These are phyloP conservation scores for Sebastes vulpes DNA, from an alignment of 2,797 vertebrate genomes.

Conservation along the genomic window DNA sequence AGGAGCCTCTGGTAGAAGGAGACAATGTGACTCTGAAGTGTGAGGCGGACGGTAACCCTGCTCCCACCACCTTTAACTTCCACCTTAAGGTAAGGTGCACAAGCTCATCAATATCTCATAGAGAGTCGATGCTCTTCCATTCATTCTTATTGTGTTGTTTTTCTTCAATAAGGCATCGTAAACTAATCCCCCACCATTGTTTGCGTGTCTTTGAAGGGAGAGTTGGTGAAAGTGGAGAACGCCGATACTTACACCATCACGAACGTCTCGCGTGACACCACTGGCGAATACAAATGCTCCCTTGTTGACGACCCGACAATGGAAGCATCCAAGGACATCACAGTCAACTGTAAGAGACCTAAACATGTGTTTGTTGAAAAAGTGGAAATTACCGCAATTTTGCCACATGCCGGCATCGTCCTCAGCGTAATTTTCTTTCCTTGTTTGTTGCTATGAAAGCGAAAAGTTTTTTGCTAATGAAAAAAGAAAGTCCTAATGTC, in stretches of 20 bases:
- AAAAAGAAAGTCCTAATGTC: conserved; percentile 28
- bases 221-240: conserved; percentile 86
- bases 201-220: conserved; percentile 82
- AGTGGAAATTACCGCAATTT: conserved; percentile 1
- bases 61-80: conserved; percentile 93
- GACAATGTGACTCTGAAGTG: conserved; percentile 94
- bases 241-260: conserved; percentile 84
- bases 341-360: conserved; percentile 91
- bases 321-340: conserved; percentile 84
- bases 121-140: neutral
- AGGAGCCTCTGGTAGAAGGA: conserved; percentile 90
- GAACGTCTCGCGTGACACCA: conserved; percentile 86
- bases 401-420: neutral
- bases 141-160: neutral
- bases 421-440: neutral
- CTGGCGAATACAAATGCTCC: conserved; percentile 95
- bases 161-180: neutral
- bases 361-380: neutral
- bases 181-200: neutral
- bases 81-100: conserved; percentile 89
- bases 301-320: conserved; percentile 86
- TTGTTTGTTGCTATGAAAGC: conserved; percentile 9
- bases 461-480: conserved; percentile 20
- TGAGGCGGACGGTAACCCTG: conserved; percentile 94
- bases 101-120: neutral